A percentile compares a stretch with the other conserved stretches of the same genome.
Evolutionary conservation across 2,888 invertebrate genomes (phyloP).

Genomic region (Iselma pallidipennis): DNA sequence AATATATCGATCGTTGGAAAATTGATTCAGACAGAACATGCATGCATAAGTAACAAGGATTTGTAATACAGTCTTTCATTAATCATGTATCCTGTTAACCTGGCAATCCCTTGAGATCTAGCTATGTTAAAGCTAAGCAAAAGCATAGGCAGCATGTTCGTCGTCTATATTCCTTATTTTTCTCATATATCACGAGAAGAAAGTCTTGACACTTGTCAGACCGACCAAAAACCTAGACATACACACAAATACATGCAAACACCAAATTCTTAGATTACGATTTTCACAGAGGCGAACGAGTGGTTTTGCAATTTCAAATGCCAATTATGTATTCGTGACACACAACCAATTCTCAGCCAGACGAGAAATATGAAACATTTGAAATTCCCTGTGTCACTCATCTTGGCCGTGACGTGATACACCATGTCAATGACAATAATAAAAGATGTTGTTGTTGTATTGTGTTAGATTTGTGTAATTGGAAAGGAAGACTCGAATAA

Average conservation of each 20-base stretch:
- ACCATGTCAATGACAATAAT: conserved; percentile 18
- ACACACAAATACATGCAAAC: not conserved
- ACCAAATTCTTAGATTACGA: conserved; percentile 34
- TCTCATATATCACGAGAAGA: conserved; percentile 54
- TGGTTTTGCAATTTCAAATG: conserved; percentile 50
- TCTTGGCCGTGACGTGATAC: conserved; percentile 35
- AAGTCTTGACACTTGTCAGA: conserved; percentile 52
- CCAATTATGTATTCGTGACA: conserved; percentile 56
- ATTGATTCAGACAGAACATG: conserved; percentile 27
- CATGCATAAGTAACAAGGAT: conserved; percentile 29
- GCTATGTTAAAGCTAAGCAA: conserved; percentile 4
- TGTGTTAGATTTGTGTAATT: not conserved
- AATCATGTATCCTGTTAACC: conserved; percentile 51
- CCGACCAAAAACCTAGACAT: conserved; percentile 30
- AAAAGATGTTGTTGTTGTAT: not conserved
- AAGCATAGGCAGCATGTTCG: conserved; percentile 31
- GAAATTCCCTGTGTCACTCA: conserved; percentile 51
- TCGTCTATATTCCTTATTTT: conserved; percentile 51
- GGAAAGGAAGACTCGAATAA: too few relatives aligned
- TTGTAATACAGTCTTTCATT: conserved; percentile 38
- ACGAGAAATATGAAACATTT: conserved; percentile 55
- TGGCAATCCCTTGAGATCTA: conserved; percentile 37
- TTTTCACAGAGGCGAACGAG: conserved; percentile 31
- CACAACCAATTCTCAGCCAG: conserved; percentile 55
- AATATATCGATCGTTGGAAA: conserved; percentile 17